Percentiles rank a stretch among this genome's conserved stretches.
Evolutionary conservation across 2,113 vertebrate genomes (phyloP).

Genomic region (Indri indri): DNA sequence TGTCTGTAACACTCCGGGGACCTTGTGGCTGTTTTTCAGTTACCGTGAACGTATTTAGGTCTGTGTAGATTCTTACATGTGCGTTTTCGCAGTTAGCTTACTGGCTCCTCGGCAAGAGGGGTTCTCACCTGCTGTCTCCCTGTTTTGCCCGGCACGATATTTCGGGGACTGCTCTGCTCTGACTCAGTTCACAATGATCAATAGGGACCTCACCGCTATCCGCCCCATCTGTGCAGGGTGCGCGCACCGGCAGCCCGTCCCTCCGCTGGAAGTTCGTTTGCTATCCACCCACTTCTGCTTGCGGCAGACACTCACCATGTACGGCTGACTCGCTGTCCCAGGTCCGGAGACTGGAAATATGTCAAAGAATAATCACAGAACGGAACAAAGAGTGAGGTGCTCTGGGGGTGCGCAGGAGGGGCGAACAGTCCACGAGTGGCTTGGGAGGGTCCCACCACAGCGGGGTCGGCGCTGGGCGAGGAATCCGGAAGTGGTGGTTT

Average conservation of each 20-base stretch:
- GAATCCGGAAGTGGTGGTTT: accelerated
- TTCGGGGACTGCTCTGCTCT: not conserved
- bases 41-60: not conserved
- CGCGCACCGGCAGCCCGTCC: not conserved
- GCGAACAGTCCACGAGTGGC: accelerated
- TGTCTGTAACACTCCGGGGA: not conserved
- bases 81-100: not conserved
- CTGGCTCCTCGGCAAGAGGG: accelerated
- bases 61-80: too few species aligned
- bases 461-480: not conserved
- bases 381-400: accelerated
- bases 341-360: not conserved
- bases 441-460: not conserved
- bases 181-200: accelerated
- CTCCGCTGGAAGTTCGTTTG: accelerated
- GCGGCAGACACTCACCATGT: accelerated
- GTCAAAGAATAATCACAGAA: accelerated
- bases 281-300: not conserved
- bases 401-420: not conserved
- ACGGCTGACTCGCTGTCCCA: accelerated
- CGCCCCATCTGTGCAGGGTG: too few species aligned
- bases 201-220: not conserved
- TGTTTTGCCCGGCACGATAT: accelerated
- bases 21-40: not conserved
- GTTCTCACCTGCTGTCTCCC: too few species aligned